These are phyloP conservation scores for Denticeps clupeoides DNA, from an alignment of 2,797 vertebrate species.

Conservation along the genomic window DNA sequence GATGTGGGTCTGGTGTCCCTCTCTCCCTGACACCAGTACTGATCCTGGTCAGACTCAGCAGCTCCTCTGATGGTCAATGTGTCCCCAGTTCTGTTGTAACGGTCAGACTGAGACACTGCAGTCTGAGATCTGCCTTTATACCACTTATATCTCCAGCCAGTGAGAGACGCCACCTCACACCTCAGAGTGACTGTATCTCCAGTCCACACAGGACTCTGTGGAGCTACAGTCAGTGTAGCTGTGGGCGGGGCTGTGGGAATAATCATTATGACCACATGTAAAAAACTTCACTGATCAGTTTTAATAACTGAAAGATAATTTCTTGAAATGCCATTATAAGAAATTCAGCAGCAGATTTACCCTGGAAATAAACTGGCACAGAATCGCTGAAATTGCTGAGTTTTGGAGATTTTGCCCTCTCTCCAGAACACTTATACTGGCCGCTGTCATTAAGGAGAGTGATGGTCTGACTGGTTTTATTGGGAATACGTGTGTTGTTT, in stretches of 20 bases:
- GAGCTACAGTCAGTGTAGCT: neutral
- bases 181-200: slow-evolving; percentile 5
- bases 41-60: neutral
- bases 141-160: neutral
- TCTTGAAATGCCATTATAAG: no score
- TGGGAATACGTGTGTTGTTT: neutral
- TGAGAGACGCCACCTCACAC: neutral
- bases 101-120: neutral
- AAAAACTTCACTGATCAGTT: neutral
- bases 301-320: no score
- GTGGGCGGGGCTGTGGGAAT: no score
- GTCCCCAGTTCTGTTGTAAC: neutral
- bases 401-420: neutral
- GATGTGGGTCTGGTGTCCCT: neutral
- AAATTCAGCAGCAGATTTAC: neutral
- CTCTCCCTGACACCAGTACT: neutral
- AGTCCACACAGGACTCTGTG: neutral
- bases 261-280: neutral
- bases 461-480: neutral
- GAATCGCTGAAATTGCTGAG: neutral
- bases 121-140: neutral
- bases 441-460: neutral
- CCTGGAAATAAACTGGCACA: neutral
- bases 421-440: neutral
- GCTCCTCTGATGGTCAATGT: neutral